Base-by-base conservation (phyloP, 2,113 vertebrate genomes). In the Pygathrix nemaeus region DNA sequence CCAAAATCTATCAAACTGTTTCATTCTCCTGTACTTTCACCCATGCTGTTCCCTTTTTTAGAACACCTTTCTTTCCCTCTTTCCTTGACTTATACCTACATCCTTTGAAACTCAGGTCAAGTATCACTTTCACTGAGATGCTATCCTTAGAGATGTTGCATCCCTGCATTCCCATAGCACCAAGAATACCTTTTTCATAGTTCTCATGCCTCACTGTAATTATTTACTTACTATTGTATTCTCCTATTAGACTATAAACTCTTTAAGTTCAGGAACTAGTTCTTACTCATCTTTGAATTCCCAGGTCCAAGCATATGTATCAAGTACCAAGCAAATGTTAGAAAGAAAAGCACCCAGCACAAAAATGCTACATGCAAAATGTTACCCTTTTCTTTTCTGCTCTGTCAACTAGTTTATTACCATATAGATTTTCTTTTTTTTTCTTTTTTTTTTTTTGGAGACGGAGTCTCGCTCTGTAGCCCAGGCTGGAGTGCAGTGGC, bases 41-140 rank as follows among this genome's bases (percentile, higher is more conserved):
- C 50, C 11, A 32, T 13, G 21, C 11, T 76, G 9, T 91, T 96
- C 10, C 14, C 40, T 2, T 61, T 3, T 94, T 94, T 68, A 94
- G 66, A 84, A 88, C 70, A n/a, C 11, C 1, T 11, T 80, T 50
- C 40, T 50, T 35, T 16, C 23, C 13, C 4, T 9, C 11, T 68
- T 93, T 90, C 70, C 20, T 45, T 96, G 59, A 59, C 59, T 97
- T 75, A 81, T 59, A 80, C 45, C 70, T 90, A 92, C 85, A 86
- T 92, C 40, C 25, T 96, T 14, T 84, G 89, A 90, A 95, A 96
- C 57, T 64, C 38, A 75, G 50, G 88, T 94, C 40, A 94, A 45
- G 8, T 52, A 81, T 88, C 5, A 80, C 35, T 83, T 80, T 13
- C 25, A 59, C 27, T 87, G 84, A 93, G 12, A 78, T 48, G 57